Percentiles rank a stretch among this genome's conserved stretches.
phyloP scores from a whole-genome alignment of 2,888 invertebrate genomes.

The Leptodirus hochenwartii region DNA sequence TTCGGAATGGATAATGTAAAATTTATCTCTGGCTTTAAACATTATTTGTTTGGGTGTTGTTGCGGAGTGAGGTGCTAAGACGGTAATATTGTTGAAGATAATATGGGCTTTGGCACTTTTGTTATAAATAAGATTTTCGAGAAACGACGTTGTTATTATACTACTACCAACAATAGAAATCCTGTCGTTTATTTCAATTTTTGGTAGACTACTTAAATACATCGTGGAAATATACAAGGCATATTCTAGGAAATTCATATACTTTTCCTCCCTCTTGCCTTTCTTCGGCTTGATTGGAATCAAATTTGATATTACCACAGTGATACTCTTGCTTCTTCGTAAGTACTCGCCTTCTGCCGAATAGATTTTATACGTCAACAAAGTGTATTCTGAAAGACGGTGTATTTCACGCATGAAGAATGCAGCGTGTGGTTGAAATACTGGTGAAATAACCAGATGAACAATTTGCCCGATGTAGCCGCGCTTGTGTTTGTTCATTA shows the following conservation, averaged over 20 bases:
- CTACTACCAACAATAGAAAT: slow-evolving; percentile 50
- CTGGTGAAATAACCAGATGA: too few species aligned
- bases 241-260: too few species aligned
- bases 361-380: slow-evolving; percentile 36
- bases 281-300: too few species aligned
- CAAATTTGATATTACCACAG: too few species aligned
- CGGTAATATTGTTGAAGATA: slow-evolving; percentile 47
- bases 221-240: slow-evolving; percentile 38
- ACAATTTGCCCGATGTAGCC: too few species aligned
- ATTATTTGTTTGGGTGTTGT: background rate
- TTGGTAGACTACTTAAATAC: too few species aligned
- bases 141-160: slow-evolving; percentile 39
- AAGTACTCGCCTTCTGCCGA: slow-evolving; percentile 27
- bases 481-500: too few species aligned
- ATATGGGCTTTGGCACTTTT: slow-evolving; percentile 27
- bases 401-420: slow-evolving; percentile 44
- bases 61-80: slow-evolving; percentile 41
- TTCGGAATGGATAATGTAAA: background rate
- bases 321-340: too few species aligned
- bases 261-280: too few species aligned
- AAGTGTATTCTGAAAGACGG: slow-evolving; percentile 31
- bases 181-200: slow-evolving; percentile 34
- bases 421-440: too few species aligned
- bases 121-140: slow-evolving; percentile 39
- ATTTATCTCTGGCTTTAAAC: background rate